These are phyloP conservation scores for Phalera bucephala DNA, from an alignment of 2,888 invertebrate species.

Conservation along the genomic window DNA sequence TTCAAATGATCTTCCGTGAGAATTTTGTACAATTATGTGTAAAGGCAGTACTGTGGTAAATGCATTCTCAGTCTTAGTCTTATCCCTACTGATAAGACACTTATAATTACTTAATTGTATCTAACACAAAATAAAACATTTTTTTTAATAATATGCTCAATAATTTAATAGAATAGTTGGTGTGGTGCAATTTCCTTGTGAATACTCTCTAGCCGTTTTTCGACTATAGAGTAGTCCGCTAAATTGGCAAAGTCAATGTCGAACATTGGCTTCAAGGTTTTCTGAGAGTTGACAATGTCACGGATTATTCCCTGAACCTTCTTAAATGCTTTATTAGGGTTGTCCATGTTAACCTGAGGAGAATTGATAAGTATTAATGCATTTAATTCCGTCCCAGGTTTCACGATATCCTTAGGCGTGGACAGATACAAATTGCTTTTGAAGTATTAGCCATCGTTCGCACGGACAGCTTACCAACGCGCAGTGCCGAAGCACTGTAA, in stretches of 20 bases:
- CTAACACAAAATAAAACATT: constrained; percentile 62
- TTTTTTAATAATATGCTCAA: constrained; percentile 17
- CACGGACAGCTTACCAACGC: too few relatives aligned
- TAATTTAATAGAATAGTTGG: constrained; percentile 53
- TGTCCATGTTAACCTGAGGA: constrained; percentile 59
- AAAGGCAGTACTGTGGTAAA: constrained; percentile 60
- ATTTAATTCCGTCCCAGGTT: too few relatives aligned
- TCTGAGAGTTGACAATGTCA: constrained; percentile 57
- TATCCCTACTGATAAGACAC: constrained; percentile 54
- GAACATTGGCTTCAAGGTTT: constrained; percentile 57
- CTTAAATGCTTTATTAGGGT: constrained; percentile 53
- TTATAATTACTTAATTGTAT: constrained; percentile 62
- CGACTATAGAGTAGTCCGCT: constrained; percentile 44
- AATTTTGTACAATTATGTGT: constrained; percentile 43
- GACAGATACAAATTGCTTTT: too few relatives aligned
- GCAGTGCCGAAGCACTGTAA: too few relatives aligned
- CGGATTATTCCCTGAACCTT: constrained; percentile 59
- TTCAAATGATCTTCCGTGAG: constrained; percentile 67
- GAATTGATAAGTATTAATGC: too few relatives aligned
- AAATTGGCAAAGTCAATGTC: constrained; percentile 61
- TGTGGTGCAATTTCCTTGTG: constrained; percentile 62
- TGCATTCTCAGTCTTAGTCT: constrained; percentile 54
- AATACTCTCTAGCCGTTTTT: constrained; percentile 48
- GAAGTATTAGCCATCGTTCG: too few relatives aligned
- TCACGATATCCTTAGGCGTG: too few relatives aligned